These are phyloP conservation scores for Lerema accius DNA, from an alignment of 1,140 invertebrate species.

Conservation along the genomic window DNA sequence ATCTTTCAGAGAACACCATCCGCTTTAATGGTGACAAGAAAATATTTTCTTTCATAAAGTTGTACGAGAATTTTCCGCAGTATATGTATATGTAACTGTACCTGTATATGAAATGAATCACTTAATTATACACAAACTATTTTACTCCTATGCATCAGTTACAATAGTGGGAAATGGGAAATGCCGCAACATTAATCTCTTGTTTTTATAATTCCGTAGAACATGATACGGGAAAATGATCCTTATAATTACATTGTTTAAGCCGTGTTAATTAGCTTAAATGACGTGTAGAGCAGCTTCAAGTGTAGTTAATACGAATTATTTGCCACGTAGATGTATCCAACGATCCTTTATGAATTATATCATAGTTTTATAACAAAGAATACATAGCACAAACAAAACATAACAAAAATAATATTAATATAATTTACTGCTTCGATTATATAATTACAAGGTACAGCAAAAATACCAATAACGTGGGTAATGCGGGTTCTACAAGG, in stretches of 20 bases:
- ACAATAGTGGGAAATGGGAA: slow-evolving; percentile 30
- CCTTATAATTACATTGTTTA: no score
- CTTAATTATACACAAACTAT: slow-evolving; percentile 10
- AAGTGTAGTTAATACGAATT: no score
- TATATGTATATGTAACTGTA: slow-evolving; percentile 4
- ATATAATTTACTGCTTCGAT: no score
- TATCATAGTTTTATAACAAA: background rate
- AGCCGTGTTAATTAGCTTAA: no score
- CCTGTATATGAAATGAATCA: slow-evolving; percentile 8
- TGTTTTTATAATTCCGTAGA: slow-evolving; percentile 2
- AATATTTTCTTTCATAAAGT: background rate
- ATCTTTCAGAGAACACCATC: slow-evolving; percentile 43
- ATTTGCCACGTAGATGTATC: no score
- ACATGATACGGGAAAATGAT: background rate
- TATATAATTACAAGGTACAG: no score
- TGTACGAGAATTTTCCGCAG: background rate
- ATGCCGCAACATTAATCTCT: slow-evolving; percentile 22
- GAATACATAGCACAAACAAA: no score
- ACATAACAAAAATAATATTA: no score
- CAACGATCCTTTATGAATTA: no score
- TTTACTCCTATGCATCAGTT: background rate
- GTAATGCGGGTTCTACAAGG: background rate
- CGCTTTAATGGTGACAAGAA: slow-evolving; percentile 11
- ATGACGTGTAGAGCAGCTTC: no score
- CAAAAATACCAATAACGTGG: background rate